Evolutionary conservation across 2,888 invertebrate species (phyloP), one percentile per base, ranked within the genome.

Genomic region (Platycheirus albimanus): DNA sequence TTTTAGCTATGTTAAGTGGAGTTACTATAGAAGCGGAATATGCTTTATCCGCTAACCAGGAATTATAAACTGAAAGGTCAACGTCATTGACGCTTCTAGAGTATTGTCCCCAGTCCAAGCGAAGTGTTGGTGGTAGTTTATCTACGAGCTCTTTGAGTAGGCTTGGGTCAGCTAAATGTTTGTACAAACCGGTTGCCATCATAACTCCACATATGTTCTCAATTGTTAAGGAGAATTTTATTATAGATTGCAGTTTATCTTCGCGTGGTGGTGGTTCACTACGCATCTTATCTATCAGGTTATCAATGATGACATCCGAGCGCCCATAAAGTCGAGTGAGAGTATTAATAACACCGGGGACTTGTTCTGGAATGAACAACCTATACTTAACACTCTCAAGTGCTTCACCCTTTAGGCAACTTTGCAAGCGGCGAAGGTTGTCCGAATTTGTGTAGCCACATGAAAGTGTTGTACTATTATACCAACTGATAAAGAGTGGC

Each of bases 401-500:
- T 11, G 43, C 54, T n/a, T 67, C 54, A 11, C 41, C 28, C 10
- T 67, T 45, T 8, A 43, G 19, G 6, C 43, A 66, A 17, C 19
- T 66, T 24, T 66, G 66, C 6, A 66, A 11, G 1, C 45, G 45
- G 1, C 45, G 45, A 10, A 66, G 15, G 36, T 66, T 52, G 11
- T 52, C 52, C 1, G 28, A n/a, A 11, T 63, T 63, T 3, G 63
- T 47, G 13, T 20, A 63, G 1, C 63, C 63, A 24, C 63, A 67
- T 0, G 30, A 30, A 10, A 20, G 3, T 11, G 67, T 67, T 8
- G 67, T 41, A 7, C 43, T 67, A 3, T 41, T 47, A n/a, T 13
- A 70, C 47, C 43, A 45, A 10, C 54, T 54, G 3, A n/a, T n/a
- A n/a, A n/a, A n/a, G n/a, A n/a, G n/a, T n/a, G n/a, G n/a, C n/a